Evolutionary conservation across 2,888 invertebrate species (phyloP).

Genomic region (Lydus trimaculatus): DNA sequence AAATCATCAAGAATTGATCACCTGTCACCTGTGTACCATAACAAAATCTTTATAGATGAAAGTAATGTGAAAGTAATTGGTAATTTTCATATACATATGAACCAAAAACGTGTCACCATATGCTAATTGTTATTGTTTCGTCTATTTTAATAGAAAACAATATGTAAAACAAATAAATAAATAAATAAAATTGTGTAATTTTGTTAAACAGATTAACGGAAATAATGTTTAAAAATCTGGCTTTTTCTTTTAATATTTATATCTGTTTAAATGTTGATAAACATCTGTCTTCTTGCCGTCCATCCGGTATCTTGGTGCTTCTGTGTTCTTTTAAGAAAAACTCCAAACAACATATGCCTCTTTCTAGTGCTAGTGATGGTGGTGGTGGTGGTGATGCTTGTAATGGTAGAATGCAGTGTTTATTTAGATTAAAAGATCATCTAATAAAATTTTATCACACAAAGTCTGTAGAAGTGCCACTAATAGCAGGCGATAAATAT

Average conservation of each 20-base stretch:
- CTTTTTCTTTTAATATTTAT: constrained; percentile 1
- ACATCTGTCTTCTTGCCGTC: not conserved
- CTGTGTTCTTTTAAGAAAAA: not conserved
- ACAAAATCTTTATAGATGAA: not conserved
- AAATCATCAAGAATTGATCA: not conserved
- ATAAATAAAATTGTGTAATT: not conserved
- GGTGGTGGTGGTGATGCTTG: not conserved
- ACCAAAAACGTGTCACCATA: not conserved
- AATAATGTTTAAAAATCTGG: constrained; percentile 2
- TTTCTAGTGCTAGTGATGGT: not conserved
- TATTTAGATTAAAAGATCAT: not conserved
- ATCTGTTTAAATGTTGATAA: constrained; percentile 1
- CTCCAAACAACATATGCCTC: not conserved
- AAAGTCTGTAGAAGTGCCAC: not conserved
- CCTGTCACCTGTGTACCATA: not conserved
- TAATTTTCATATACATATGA: not conserved
- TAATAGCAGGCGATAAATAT: too few species aligned
- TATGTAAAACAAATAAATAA: not conserved
- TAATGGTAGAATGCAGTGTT: not conserved
- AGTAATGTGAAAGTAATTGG: not conserved
- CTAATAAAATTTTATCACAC: not conserved
- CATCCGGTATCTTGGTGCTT: constrained; percentile 2
- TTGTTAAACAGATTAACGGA: not conserved
- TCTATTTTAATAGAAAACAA: not conserved
- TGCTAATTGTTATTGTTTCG: not conserved